Conservation (phyloP, 2,113 vertebrate species). For the Tyrannus savana region DNA sequence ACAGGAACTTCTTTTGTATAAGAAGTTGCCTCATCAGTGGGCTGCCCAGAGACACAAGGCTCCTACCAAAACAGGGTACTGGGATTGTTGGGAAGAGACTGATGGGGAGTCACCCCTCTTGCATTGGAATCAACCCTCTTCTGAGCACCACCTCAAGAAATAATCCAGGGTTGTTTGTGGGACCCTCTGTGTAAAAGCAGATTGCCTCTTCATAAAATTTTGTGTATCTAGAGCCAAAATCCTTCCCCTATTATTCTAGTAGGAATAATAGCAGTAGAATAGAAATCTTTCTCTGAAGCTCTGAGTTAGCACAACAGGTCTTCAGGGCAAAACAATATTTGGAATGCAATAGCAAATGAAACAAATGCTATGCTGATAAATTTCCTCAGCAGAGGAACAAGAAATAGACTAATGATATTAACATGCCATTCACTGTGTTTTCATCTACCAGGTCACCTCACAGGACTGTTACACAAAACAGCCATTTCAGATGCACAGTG, state of each 20-base stretch:
- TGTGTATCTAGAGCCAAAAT: not conserved
- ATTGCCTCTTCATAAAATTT: not conserved
- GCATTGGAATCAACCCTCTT: not conserved
- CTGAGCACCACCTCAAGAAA: not conserved
- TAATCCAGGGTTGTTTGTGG: not conserved
- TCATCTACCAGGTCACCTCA: not conserved
- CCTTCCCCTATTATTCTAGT: not conserved
- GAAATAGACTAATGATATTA: not conserved
- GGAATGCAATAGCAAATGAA: not conserved
- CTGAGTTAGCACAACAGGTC: not conserved
- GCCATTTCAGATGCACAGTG: not conserved
- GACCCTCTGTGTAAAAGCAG: not conserved
- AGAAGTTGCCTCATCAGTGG: not conserved
- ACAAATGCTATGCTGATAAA: not conserved
- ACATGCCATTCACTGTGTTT: not conserved
- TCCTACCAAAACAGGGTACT: not conserved
- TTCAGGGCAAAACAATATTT: not conserved
- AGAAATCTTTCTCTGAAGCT: not conserved
- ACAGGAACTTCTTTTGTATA: not conserved
- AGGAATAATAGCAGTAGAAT: not conserved
- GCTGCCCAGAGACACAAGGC: rapidly evolving
- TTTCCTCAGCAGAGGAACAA: not conserved
- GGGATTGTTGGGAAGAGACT: not conserved
- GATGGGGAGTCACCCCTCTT: not conserved
- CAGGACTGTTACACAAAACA: not conserved